Base-by-base conservation (phyloP, 2,113 vertebrate genomes). In the Rhadina sibilatrix region DNA sequence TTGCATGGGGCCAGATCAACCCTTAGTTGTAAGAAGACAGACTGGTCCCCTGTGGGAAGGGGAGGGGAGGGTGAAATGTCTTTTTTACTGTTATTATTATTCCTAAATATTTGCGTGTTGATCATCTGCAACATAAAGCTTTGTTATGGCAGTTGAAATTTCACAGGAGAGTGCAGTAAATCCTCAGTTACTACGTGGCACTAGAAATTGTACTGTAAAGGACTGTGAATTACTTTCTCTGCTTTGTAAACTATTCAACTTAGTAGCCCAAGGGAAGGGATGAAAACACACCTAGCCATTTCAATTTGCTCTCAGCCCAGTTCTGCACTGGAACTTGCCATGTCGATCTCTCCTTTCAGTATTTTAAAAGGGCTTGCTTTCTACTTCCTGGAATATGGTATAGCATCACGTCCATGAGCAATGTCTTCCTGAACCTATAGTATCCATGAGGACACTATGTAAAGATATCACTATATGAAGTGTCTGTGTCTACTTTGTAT, bases 361-460 rank as follows among this genome's bases (percentile, higher is more conserved):
- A 77, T 91, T 95, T 94, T 80, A 91, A 97, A 97, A 97, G 90
- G 94, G 80, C 96, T 98, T 97, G 95, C 94, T 97, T 97, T 78
- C 76, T 97, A 95, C 92, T 96, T 91, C 95, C 86, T 97, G 91
- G 83, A 96, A n/a, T 74, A 87, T 70, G 70, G 54, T 60, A 92
- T 61, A 94, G 59, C 84, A 89, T 93, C 92, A 90, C 81, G 42
- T 80, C 95, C 75, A 83, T 60, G 35, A 96, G 47, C 83, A 81
- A 83, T 31, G 89, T 97, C 94, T 97, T 97, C 94, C 94, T 61
- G 30, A 81, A 56, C 79, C 87, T 97, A 85, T 77, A 90, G 93
- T 90, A 92, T 81, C 75, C 90, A 71, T 89, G 75, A 83, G 69
- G 80, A 87, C 63, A 93, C 60, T 80, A 85, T 69, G 83, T 94